A percentile compares a stretch with the other conserved stretches of the same genome.
phyloP scores from a whole-genome alignment of 1,140 invertebrate genomes.

The Cyrtorhinus lividipennis region DNA sequence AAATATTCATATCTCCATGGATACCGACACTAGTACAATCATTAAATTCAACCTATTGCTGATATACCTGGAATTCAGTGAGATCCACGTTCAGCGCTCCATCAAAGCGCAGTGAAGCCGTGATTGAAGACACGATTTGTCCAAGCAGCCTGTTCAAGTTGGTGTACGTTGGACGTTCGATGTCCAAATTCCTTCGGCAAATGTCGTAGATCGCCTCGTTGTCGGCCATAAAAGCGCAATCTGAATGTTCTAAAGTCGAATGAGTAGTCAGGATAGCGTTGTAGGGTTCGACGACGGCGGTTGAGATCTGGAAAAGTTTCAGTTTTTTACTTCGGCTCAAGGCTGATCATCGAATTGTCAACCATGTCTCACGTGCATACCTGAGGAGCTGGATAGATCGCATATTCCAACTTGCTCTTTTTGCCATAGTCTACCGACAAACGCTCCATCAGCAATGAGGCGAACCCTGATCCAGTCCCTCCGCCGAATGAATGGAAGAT shows the following conservation, averaged over 20 bases:
- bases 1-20: no score
- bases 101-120: constrained; percentile 73
- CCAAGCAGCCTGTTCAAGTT: constrained; percentile 69
- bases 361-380: no score
- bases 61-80: constrained; percentile 57
- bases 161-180: constrained; percentile 70
- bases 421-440: constrained; percentile 52
- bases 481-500: constrained; percentile 84
- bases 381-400: constrained; percentile 56
- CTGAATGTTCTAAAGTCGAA: constrained; percentile 46
- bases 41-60: background rate
- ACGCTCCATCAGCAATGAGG: constrained; percentile 50
- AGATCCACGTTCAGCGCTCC: constrained; percentile 78
- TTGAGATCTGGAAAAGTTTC: constrained; percentile 31
- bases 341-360: no score
- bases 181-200: constrained; percentile 73
- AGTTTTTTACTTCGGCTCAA: background rate
- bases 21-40: no score
- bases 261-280: constrained; percentile 47
- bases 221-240: constrained; percentile 62
- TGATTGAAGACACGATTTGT: constrained; percentile 71
- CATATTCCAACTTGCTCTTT: constrained; percentile 52
- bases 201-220: constrained; percentile 88
- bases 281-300: constrained; percentile 56
- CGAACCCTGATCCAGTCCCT: constrained; percentile 66